phyloP scores from a whole-genome alignment of 2,888 invertebrate genomes.

The Hemithea aestivaria region DNA sequence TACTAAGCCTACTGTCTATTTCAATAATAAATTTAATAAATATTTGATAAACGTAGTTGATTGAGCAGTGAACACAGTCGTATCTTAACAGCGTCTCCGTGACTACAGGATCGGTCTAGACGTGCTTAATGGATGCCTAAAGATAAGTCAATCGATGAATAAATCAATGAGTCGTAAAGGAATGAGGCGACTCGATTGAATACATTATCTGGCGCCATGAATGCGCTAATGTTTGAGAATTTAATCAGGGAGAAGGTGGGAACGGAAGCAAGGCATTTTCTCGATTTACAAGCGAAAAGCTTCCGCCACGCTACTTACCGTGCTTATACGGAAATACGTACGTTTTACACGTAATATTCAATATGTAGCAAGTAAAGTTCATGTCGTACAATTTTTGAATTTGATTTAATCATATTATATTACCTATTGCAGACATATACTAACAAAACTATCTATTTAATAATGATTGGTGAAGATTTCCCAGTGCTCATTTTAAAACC shows the following conservation, averaged over 20 bases:
- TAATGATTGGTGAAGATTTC: too few species aligned
- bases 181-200: constrained; percentile 47
- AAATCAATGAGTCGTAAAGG: constrained; percentile 44
- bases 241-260: constrained; percentile 51
- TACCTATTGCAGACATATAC: too few species aligned
- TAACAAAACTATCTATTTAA: too few species aligned
- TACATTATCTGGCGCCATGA: constrained; percentile 55
- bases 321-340: constrained; percentile 34
- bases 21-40: too few species aligned
- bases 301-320: constrained; percentile 50
- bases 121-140: constrained; percentile 21
- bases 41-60: too few species aligned
- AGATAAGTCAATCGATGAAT: constrained; percentile 28
- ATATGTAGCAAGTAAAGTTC: constrained; percentile 19
- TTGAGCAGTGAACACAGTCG: too few species aligned
- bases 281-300: constrained; percentile 59
- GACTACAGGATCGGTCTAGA: constrained; percentile 17
- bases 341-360: constrained; percentile 40
- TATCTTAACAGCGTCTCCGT: not conserved
- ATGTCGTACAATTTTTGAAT: too few species aligned
- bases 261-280: constrained; percentile 44
- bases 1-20: too few species aligned
- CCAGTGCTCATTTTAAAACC: too few species aligned
- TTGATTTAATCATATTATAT: too few species aligned
- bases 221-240: constrained; percentile 59